A percentile compares a stretch with the other conserved stretches of the same genome.
phyloP scores from a whole-genome alignment of 1,140 invertebrate species.

The Drosophila chauvacae region DNA sequence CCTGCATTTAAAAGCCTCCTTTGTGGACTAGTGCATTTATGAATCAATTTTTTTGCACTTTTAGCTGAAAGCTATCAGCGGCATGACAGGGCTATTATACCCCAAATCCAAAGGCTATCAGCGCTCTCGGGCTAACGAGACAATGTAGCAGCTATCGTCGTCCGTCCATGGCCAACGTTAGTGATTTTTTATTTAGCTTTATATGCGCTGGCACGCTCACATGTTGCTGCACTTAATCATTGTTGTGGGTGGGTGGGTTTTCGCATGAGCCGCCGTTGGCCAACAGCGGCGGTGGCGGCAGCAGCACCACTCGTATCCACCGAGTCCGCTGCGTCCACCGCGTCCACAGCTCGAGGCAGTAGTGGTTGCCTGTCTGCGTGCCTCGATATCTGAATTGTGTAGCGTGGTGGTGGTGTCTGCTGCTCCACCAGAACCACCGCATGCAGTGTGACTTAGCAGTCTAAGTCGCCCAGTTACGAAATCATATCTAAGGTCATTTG shows the following conservation, averaged over 20 bases:
- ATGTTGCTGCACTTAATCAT: slow-evolving; percentile 80
- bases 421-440: slow-evolving; percentile 6
- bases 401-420: slow-evolving; percentile 2
- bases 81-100: slow-evolving; percentile 41
- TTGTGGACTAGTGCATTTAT: slow-evolving; percentile 1
- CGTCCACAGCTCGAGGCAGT: slow-evolving; percentile 5
- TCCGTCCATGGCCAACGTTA: slow-evolving; percentile 24
- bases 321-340: not conserved
- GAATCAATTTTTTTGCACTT: slow-evolving; percentile 27
- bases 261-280: slow-evolving; percentile 72
- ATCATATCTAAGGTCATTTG: slow-evolving; percentile 83
- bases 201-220: slow-evolving; percentile 75
- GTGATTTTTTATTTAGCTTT: slow-evolving; percentile 60
- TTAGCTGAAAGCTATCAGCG: slow-evolving; percentile 25
- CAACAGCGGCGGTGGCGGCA: slow-evolving; percentile 42
- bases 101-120: slow-evolving; percentile 50
- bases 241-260: slow-evolving; percentile 78
- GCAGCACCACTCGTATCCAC: not conserved
- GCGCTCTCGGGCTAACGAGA: slow-evolving; percentile 56
- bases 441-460: slow-evolving; percentile 10
- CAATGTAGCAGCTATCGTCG: slow-evolving; percentile 48
- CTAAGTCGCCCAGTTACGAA: slow-evolving; percentile 73
- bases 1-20: not conserved
- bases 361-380: slow-evolving; percentile 21
- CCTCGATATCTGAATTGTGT: slow-evolving; percentile 34